These are phyloP conservation scores for Euproctis similis DNA, from an alignment of 2,888 invertebrate species.

Conservation along the genomic window DNA sequence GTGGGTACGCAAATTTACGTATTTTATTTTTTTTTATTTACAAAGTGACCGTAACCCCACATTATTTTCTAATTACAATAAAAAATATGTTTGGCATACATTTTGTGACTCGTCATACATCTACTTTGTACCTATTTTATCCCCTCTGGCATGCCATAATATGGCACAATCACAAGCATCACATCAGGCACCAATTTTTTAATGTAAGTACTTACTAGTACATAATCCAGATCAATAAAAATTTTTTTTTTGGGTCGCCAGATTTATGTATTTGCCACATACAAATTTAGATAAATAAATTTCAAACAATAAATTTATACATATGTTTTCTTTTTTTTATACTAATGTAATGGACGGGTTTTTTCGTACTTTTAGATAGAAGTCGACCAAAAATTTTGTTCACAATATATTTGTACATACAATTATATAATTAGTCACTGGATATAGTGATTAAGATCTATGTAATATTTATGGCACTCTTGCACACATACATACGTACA, in stretches of 20 bases:
- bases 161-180: slow-evolving; percentile 48
- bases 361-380: slow-evolving; percentile 17
- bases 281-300: no score
- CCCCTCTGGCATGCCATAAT: slow-evolving; percentile 37
- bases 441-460: slow-evolving; percentile 31
- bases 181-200: slow-evolving; percentile 48
- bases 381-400: slow-evolving; percentile 19
- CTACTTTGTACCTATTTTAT: slow-evolving; percentile 59
- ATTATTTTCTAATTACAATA: slow-evolving; percentile 45
- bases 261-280: no score
- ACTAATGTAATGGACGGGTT: slow-evolving; percentile 21
- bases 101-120: slow-evolving; percentile 69
- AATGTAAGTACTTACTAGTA: no score
- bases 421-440: slow-evolving; percentile 22
- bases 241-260: no score
- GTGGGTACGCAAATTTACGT: slow-evolving; percentile 62
- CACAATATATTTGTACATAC: slow-evolving; percentile 27
- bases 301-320: no score
- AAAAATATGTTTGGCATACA: slow-evolving; percentile 68
- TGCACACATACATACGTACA: slow-evolving; percentile 41
- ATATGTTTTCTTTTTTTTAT: no score
- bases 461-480: slow-evolving; percentile 65
- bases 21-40: slow-evolving; percentile 54
- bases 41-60: slow-evolving; percentile 48
- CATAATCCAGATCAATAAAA: slow-evolving; percentile 24